Evolutionary conservation across 2,797 vertebrate genomes (phyloP).

Genomic region (Taeniopygia guttata): DNA sequence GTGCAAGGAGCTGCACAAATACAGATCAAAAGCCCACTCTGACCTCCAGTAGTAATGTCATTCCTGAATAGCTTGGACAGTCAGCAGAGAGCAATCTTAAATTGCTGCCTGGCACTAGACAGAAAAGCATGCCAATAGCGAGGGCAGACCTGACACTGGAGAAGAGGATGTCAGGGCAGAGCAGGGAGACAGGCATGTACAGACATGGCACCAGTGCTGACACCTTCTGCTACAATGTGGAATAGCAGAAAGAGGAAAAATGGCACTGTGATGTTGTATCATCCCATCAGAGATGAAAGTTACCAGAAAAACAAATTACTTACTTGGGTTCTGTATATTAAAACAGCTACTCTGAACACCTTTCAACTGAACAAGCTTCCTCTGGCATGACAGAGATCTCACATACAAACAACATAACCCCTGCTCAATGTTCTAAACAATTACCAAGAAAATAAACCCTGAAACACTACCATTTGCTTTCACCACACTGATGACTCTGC

Average conservation of each 20-base stretch:
- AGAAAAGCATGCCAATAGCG: background rate
- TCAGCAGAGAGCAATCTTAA: background rate
- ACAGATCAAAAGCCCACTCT: background rate
- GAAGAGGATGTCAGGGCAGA: background rate
- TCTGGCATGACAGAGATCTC: background rate
- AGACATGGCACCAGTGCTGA: constrained; percentile 31
- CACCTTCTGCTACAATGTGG: constrained; percentile 18
- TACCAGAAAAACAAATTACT: background rate
- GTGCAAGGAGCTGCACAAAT: background rate
- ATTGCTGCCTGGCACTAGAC: background rate
- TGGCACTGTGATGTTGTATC: background rate
- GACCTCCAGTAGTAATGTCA: background rate
- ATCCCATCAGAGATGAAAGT: background rate
- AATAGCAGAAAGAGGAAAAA: background rate
- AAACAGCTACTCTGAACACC: background rate
- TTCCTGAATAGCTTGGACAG: background rate
- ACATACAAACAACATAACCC: background rate
- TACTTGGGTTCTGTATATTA: background rate
- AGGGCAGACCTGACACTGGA: background rate
- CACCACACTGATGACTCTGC: background rate
- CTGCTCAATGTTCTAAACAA: background rate
- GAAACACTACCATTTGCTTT: background rate
- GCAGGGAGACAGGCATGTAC: background rate
- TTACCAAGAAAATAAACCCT: background rate
- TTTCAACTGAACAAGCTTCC: background rate